Base-by-base conservation (phyloP, 2,888 invertebrate species). In the Esperia sulphurella region DNA sequence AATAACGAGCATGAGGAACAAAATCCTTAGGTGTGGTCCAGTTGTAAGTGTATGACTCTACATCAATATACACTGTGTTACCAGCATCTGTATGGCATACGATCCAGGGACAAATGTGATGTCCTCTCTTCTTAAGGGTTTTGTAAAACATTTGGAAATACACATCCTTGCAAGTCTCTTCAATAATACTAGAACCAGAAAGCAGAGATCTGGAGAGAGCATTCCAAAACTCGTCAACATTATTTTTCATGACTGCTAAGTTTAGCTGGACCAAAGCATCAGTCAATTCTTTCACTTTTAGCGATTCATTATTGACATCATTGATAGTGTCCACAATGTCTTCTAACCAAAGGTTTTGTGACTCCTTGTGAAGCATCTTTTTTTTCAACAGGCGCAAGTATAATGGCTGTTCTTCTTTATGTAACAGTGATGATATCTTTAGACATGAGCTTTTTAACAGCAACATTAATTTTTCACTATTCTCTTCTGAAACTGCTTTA, bases 301-400 rank as follows among this genome's bases (percentile, higher is more conserved):
- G 57, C 8, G 90, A 87, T 71, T 92, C 92, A 9, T 67, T 59
- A 47, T 84, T 78, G 5, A 91, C 91, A 54, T 87, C 83, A 49
- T 83, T 72, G 29, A 91, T 72, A 46, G 88, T 75, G 33, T 82
- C 75, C 48, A 90, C 75, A 47, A 92, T 87, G 61, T 92, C 92
- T 52, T 92, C 92, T 43, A 91, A 75, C 92, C 92, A 92, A 6
- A 93, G 75, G 52, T 91, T 92, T 52, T 90, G 87, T 13, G 90
- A 90, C 57, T 92, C 91, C 53, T 91, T 91, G 14, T 81, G 82
- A n/a, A 80, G 61, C 21, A 91, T 71, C 43, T 81, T 79, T 56
- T 84, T 89, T 61, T 90, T 90, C 37, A 92, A 76, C 57, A 91
- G 81, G 48, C 89, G 83, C 59, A 92, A 70, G 59, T 91, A 92